These are phyloP conservation scores for Lacerta bilineata DNA, from an alignment of 2,797 vertebrate genomes.

Conservation along the genomic window DNA sequence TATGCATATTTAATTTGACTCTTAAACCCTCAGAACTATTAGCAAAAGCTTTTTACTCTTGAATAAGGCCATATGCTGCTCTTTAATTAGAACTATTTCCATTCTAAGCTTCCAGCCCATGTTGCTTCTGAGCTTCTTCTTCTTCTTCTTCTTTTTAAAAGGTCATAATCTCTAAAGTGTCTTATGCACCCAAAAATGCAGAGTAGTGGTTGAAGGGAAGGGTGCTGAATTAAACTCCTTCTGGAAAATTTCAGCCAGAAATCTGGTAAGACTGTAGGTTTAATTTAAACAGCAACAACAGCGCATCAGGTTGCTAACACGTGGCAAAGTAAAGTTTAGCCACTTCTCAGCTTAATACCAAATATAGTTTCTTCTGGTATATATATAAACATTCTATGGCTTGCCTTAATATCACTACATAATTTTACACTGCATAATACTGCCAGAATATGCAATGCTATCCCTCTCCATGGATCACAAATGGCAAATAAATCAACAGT, in stretches of 20 bases:
- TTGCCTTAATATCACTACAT: neutral
- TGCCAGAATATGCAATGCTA: neutral
- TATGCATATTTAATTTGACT: neutral
- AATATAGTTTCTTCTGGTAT: neutral
- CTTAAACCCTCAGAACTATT: neutral
- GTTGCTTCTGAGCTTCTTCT: no score
- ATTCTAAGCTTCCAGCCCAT: neutral
- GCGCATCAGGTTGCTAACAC: neutral
- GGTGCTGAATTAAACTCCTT: no score
- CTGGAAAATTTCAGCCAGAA: neutral
- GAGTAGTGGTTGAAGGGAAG: neutral
- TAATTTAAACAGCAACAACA: neutral
- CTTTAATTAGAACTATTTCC: neutral
- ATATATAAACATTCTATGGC: neutral
- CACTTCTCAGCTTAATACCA: neutral
- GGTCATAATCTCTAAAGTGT: neutral
- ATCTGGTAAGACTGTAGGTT: neutral
- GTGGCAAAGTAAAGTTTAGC: neutral
- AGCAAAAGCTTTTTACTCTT: neutral
- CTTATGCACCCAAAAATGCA: neutral
- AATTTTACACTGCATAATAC: neutral
- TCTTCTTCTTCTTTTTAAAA: neutral
- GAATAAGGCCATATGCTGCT: neutral
- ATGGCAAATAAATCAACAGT: neutral
- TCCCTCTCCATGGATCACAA: neutral